Evolutionary conservation across 2,888 invertebrate species (phyloP).

Genomic region (Diarsia mendica): DNA sequence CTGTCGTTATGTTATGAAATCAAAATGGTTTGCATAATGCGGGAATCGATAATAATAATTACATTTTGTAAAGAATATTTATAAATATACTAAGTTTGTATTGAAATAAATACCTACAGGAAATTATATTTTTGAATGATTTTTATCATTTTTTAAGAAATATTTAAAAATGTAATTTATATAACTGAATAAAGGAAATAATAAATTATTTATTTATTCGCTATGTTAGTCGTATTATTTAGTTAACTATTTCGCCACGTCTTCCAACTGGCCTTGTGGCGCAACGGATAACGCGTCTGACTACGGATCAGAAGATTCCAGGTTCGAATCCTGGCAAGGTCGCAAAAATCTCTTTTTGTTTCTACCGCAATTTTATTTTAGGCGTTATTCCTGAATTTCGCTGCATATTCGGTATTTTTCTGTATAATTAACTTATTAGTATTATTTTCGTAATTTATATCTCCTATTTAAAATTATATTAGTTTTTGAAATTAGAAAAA

Average conservation of each 20-base stretch:
- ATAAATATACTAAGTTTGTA: no score
- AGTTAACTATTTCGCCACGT: slow-evolving; percentile 21
- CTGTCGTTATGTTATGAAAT: no score
- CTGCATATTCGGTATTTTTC: neutral
- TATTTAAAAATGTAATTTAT: no score
- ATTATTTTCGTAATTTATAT: neutral
- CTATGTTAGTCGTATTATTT: neutral
- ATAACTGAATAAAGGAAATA: no score
- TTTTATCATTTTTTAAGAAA: no score
- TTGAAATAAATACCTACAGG: no score
- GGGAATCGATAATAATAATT: neutral
- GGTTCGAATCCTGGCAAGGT: slow-evolving; percentile 92
- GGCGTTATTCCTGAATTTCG: neutral
- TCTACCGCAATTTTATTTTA: neutral
- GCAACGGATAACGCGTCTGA: slow-evolving; percentile 93
- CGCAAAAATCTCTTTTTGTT: slow-evolving; percentile 69
- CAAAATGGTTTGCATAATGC: neutral
- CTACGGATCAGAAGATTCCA: slow-evolving; percentile 94
- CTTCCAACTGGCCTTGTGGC: slow-evolving; percentile 89
- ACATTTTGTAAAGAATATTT: no score
- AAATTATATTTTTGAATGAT: no score
- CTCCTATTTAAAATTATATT: no score
- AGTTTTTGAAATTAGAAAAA: no score
- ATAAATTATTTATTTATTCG: no score
- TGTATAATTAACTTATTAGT: neutral